Conservation (phyloP, 2,888 invertebrate genomes). For the Cataglyphis albicans region DNA sequence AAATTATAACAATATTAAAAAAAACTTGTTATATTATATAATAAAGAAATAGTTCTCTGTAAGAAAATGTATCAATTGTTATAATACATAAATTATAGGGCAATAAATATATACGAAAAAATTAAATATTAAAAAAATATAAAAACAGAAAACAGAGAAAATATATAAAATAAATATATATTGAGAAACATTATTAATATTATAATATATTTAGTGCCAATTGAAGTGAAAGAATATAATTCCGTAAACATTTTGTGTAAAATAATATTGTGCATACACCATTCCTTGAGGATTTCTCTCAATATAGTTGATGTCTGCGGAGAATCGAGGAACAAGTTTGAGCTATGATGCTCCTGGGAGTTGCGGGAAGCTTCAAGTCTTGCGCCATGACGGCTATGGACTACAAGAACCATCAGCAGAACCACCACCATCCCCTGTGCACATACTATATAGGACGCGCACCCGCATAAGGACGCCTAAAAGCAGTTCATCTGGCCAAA, state of each 20-base stretch:
- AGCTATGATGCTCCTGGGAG: conserved; percentile 35
- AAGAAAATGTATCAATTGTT: too few species aligned
- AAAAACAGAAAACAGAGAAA: neutral
- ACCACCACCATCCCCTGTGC: neutral
- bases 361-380: conserved; percentile 34
- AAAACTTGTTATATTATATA: neutral
- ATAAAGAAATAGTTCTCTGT: neutral
- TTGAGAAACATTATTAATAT: neutral
- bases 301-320: neutral
- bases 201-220: neutral
- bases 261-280: neutral
- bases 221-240: neutral
- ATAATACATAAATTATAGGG: too few species aligned
- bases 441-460: neutral
- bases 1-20: too few species aligned
- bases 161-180: neutral
- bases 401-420: conserved; percentile 1
- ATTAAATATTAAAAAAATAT: neutral
- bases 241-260: neutral
- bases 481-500: conserved; percentile 62
- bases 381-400: conserved; percentile 1
- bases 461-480: conserved; percentile 62
- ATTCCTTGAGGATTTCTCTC: conserved; percentile 2
- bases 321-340: conserved; percentile 26
- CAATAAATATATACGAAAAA: too few species aligned